These are phyloP conservation scores for Fistularia tabacaria DNA, from an alignment of 2,797 vertebrate species.

Conservation along the genomic window DNA sequence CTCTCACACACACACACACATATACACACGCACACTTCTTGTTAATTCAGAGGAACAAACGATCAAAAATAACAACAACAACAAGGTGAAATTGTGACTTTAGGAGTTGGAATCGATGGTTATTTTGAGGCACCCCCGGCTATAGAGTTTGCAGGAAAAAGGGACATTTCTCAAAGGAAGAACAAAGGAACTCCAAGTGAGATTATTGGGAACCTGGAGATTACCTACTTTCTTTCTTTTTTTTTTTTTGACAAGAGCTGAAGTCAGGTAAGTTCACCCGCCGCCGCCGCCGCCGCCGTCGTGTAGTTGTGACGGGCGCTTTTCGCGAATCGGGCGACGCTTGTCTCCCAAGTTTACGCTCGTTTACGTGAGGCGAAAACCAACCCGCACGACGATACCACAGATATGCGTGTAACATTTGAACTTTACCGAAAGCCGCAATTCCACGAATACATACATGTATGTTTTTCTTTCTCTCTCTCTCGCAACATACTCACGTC, in stretches of 20 bases:
- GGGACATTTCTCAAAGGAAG: conserved; percentile 56
- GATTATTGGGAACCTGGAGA: conserved; percentile 76
- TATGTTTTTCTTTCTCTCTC: not conserved
- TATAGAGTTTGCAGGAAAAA: conserved; percentile 64
- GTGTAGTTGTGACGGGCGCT: conserved; percentile 83
- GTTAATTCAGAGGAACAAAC: conserved; percentile 99
- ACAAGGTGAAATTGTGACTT: conserved; percentile 83
- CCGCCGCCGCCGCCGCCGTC: conserved; percentile 76
- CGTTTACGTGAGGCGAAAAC: conserved; percentile 22
- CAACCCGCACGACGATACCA: conserved; percentile 3
- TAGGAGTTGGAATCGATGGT: conserved; percentile 84
- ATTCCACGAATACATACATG: conserved; percentile 25
- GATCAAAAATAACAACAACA: conserved; percentile 83
- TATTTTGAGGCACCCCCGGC: conserved; percentile 63
- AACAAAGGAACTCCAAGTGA: conserved; percentile 75
- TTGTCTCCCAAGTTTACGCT: conserved; percentile 62
- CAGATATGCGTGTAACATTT: conserved; percentile 18
- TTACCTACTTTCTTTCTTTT: conserved; percentile 76
- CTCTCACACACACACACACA: conserved; percentile 87
- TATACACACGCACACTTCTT: conserved; percentile 95
- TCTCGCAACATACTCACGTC: conserved; percentile 51
- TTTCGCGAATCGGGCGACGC: conserved; percentile 54
- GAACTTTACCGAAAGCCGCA: conserved; percentile 53
- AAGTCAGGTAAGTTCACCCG: conserved; percentile 93
- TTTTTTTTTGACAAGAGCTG: conserved; percentile 85